Evolutionary conservation across 1,140 invertebrate genomes (phyloP).

Genomic region (Formica exsecta): DNA sequence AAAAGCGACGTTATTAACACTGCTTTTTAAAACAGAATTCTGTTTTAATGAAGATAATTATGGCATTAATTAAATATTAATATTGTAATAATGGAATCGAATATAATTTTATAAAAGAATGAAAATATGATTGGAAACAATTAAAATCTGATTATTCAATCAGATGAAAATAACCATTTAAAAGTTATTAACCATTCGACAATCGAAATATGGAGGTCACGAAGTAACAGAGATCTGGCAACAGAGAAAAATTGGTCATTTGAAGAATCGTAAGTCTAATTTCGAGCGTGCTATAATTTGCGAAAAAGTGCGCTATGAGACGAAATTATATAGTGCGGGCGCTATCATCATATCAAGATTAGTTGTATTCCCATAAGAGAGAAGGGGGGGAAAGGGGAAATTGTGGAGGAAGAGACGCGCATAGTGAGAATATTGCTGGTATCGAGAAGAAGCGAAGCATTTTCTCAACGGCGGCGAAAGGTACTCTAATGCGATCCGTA

Average conservation of each 20-base stretch:
- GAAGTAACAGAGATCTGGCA: not conserved
- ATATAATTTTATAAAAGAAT: conserved; percentile 12
- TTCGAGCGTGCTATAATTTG: conserved; percentile 4
- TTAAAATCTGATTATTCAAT: conserved; percentile 32
- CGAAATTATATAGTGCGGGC: not conserved
- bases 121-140: not conserved
- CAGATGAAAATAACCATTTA: not conserved
- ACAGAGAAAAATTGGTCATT: not conserved
- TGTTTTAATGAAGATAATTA: not conserved
- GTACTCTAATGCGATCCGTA: conserved; percentile 80
- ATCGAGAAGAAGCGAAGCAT: conserved; percentile 25
- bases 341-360: not conserved
- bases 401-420: not conserved
- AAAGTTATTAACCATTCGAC: not conserved
- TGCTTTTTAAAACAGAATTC: not conserved
- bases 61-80: not conserved
- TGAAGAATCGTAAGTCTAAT: conserved; percentile 15
- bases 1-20: too few relatives aligned
- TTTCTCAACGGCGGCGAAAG: conserved; percentile 73
- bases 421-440: not conserved
- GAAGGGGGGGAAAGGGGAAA: too few relatives aligned
- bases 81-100: conserved; percentile 21
- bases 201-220: not conserved
- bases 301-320: not conserved
- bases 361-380: not conserved